Evolutionary conservation across 2,888 invertebrate genomes (phyloP), one percentile per base, ranked within the genome.

Genomic region (Clanis bilineata): DNA sequence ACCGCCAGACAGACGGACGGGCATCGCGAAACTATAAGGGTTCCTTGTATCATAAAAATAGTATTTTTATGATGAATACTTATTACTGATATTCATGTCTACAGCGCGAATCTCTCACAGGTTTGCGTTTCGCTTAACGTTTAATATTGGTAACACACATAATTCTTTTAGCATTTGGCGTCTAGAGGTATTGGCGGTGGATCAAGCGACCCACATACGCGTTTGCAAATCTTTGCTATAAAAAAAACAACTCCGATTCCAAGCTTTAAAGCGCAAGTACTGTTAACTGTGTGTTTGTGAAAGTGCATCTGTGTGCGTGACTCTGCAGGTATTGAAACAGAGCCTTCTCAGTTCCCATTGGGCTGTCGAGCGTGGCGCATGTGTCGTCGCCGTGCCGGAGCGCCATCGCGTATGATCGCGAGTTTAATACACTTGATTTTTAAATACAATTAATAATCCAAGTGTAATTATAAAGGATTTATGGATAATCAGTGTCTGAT

Each of bases 291-390:
- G 83, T 84, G 79, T 80, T 83, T 79, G 85, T 77, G 81, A 73
- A 60, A 61, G 71, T 82, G 81, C 80, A 78, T 73, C 76, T 79
- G 90, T 90, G 89, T 88, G 90, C 79, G 89, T 87, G 80, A 62
- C 86, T 83, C 77, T 91, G 91, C 91, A 91, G 91, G 91, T 91
- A 90, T 86, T 66, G 73, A 66, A 72, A 73, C 74, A 72, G 75
- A 77, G 72, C 68, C 74, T 79, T 76, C 78, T 83, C 85, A 91
- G 90, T 91, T 83, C 82, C 82, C 85, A 83, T 85, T 80, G 84
- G 83, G 81, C 85, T 65, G 70, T 69, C 73, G 82, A 67, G 75
- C 64, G 72, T 61, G 65, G 60, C 72, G 71, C 73, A 70, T 73
- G 81, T 69, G 56, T 39, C 45, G 32, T 23, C 9, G 63, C 62